phyloP scores from a whole-genome alignment of 1,140 invertebrate species.

The Doryteuthis pealeii region DNA sequence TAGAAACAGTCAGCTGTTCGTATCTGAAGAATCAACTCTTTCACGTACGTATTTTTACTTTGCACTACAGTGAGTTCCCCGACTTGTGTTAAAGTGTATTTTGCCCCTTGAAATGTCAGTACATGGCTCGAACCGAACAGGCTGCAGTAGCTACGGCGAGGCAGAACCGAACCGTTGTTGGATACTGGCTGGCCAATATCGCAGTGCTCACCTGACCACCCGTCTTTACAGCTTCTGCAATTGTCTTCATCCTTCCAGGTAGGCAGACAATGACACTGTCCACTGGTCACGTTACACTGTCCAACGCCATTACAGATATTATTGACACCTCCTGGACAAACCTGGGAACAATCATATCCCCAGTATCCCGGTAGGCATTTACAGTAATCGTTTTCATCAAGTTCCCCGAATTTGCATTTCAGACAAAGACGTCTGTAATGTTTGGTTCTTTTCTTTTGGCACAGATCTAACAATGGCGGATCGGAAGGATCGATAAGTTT shows the following conservation, averaged over 20 bases:
- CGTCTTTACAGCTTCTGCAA: conserved; percentile 29
- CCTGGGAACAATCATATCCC: conserved; percentile 31
- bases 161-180: neutral
- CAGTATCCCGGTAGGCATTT: conserved; percentile 33
- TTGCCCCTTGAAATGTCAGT: conserved; percentile 20
- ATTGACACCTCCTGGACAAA: conserved; percentile 33
- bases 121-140: conserved; percentile 24
- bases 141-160: neutral
- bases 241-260: conserved; percentile 20
- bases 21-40: conserved; percentile 21
- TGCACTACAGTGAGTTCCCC: conserved; percentile 28
- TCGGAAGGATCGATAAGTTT: conserved; percentile 17
- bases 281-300: conserved; percentile 27
- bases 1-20: conserved; percentile 24
- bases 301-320: conserved; percentile 32
- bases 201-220: conserved; percentile 35
- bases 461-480: conserved; percentile 23
- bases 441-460: conserved; percentile 20
- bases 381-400: conserved; percentile 23
- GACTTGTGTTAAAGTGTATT: conserved; percentile 22
- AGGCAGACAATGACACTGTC: conserved; percentile 30
- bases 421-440: conserved; percentile 24
- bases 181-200: neutral
- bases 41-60: neutral
- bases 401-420: conserved; percentile 32